Conservation (phyloP, 2,888 invertebrate species). For the Oxystoma pomonae region DNA sequence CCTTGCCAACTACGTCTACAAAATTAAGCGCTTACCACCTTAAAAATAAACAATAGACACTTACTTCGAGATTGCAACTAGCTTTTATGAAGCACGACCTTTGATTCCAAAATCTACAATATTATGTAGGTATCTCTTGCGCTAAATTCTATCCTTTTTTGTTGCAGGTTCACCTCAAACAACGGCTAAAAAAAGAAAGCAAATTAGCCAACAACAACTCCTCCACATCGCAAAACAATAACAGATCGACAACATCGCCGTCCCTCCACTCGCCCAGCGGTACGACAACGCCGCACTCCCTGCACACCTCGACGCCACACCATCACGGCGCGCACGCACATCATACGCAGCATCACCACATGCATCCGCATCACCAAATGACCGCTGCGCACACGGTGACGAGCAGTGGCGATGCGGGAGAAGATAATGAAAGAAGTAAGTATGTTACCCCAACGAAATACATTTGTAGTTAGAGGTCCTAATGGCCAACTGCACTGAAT, state of each 20-base stretch:
- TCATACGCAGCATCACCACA: slow-evolving; percentile 39
- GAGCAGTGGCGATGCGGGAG: slow-evolving; percentile 44
- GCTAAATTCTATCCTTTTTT: slow-evolving; percentile 4
- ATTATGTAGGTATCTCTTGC: too few relatives aligned
- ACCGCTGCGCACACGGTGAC: slow-evolving; percentile 41
- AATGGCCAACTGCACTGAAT: too few relatives aligned
- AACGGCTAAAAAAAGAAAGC: slow-evolving; percentile 84
- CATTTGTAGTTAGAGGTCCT: too few relatives aligned
- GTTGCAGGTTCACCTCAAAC: slow-evolving; percentile 77
- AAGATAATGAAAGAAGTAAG: slow-evolving; percentile 41
- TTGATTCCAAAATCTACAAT: too few relatives aligned
- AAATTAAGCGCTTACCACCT: too few relatives aligned
- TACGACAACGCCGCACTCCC: slow-evolving; percentile 6
- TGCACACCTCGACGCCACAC: slow-evolving; percentile 36
- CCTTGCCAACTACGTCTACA: too few relatives aligned
- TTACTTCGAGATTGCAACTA: too few relatives aligned
- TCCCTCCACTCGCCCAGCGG: slow-evolving; percentile 31
- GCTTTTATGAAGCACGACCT: too few relatives aligned
- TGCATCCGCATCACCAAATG: slow-evolving; percentile 36
- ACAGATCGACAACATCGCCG: slow-evolving; percentile 29
- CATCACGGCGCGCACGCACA: slow-evolving; percentile 48
- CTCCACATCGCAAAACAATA: slow-evolving; percentile 21
- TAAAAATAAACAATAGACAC: too few relatives aligned
- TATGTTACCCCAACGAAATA: too few relatives aligned
- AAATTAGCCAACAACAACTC: slow-evolving; percentile 50